Conservation (phyloP, 2,113 vertebrate genomes). For the Rhodinocichla rosea region DNA sequence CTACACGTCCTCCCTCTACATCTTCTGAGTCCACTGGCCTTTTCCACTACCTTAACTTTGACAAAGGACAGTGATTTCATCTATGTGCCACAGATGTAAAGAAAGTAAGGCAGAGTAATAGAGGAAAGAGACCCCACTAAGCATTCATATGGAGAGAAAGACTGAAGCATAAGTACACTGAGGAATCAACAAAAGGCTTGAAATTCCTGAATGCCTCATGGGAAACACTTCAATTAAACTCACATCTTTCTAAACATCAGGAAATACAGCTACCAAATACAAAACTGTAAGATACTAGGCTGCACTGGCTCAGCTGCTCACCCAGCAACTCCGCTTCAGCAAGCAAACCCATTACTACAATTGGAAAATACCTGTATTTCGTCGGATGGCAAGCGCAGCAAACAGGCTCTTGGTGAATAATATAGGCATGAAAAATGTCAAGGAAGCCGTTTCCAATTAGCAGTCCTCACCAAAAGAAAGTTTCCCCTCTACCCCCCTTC, state of each 20-base stretch:
- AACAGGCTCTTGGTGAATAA: background rate
- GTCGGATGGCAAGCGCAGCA: background rate
- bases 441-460: background rate
- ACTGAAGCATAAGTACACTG: background rate
- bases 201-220: background rate
- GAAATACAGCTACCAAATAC: constrained; percentile 23
- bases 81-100: background rate
- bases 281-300: background rate
- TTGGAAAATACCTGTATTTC: background rate
- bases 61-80: background rate
- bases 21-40: background rate
- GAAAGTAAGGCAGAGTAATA: background rate
- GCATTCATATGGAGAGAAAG: background rate
- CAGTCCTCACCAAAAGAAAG: background rate
- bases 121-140: background rate
- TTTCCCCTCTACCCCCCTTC: background rate
- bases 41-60: background rate
- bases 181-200: constrained; percentile 15
- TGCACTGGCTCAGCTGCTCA: background rate
- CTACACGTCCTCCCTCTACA: background rate
- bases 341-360: background rate
- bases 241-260: constrained; percentile 10
- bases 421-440: background rate
- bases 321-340: background rate
- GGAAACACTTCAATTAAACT: constrained; percentile 22